Conservation (phyloP, 2,113 vertebrate species). For the Neolamprologus tretocephalus region DNA sequence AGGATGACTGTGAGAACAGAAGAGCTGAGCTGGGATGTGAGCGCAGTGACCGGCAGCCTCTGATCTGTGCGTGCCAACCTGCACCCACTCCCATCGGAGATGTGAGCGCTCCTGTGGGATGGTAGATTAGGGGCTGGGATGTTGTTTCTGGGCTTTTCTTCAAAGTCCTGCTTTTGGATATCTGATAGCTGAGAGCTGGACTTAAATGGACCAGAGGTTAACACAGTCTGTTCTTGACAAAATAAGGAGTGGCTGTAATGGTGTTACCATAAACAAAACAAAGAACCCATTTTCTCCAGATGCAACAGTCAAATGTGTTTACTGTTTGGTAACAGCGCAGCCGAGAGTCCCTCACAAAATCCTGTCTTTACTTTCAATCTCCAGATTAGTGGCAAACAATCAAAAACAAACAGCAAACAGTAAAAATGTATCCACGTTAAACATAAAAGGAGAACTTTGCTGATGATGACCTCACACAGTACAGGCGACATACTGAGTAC, state of each 20-base stretch:
- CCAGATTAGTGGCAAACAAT: slow-evolving; percentile 4
- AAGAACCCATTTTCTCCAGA: not conserved
- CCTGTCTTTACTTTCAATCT: not conserved
- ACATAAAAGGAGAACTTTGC: not conserved
- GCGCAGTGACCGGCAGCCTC: not conserved
- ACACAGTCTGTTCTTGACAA: not conserved
- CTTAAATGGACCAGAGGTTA: not conserved
- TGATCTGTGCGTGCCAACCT: not conserved
- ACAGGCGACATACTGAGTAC: not conserved
- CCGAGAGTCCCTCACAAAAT: not conserved
- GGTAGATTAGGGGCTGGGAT: not conserved
- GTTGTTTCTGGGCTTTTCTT: slow-evolving; percentile 6
- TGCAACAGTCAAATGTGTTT: not conserved
- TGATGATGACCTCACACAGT: not conserved
- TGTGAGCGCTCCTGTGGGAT: not conserved
- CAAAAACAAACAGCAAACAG: slow-evolving; percentile 14
- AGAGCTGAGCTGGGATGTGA: not conserved
- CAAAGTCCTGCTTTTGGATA: not conserved
- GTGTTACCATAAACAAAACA: not conserved
- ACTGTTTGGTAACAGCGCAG: not conserved
- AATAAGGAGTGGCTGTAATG: slow-evolving; percentile 15
- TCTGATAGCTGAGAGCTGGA: not conserved
- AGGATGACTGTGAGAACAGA: slow-evolving; percentile 26
- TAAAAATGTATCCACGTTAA: not conserved
- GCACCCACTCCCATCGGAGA: not conserved